Evolutionary conservation across 2,888 invertebrate species (phyloP).

Genomic region (Tenthredo scrophulariae): DNA sequence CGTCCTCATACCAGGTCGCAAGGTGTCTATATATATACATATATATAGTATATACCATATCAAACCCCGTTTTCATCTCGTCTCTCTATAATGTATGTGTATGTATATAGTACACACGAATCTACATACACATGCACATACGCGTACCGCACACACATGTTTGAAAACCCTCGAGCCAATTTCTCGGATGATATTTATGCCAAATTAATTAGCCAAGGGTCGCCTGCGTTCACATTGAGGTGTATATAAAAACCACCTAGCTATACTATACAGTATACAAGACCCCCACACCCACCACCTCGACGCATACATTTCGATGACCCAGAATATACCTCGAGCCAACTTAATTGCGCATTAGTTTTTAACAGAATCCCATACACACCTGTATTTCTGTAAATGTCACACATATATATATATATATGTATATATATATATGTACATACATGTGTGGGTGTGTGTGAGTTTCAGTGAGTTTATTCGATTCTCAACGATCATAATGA

Average conservation of each 20-base stretch:
- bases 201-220: constrained; percentile 63
- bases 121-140: not conserved
- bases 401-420: not conserved
- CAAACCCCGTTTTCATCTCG: constrained; percentile 4
- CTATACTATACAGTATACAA: not conserved
- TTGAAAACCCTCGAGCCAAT: constrained; percentile 52
- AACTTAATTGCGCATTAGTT: constrained; percentile 15
- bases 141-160: constrained; percentile 12
- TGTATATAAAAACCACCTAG: not conserved
- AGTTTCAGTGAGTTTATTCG: not conserved
- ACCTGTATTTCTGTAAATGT: not conserved
- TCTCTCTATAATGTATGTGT: not conserved
- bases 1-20: not conserved
- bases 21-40: not conserved
- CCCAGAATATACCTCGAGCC: constrained; percentile 26
- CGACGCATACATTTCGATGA: not conserved
- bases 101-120: not conserved
- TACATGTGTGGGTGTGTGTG: not conserved
- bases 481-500: constrained; percentile 36
- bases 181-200: constrained; percentile 68
- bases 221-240: not conserved
- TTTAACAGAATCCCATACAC: not conserved
- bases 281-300: not conserved
- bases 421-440: no score
- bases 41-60: not conserved